Evolutionary conservation across 2,888 invertebrate species (phyloP), one percentile per base, ranked within the genome.

Genomic region (Drosophila neoperkinsi): DNA sequence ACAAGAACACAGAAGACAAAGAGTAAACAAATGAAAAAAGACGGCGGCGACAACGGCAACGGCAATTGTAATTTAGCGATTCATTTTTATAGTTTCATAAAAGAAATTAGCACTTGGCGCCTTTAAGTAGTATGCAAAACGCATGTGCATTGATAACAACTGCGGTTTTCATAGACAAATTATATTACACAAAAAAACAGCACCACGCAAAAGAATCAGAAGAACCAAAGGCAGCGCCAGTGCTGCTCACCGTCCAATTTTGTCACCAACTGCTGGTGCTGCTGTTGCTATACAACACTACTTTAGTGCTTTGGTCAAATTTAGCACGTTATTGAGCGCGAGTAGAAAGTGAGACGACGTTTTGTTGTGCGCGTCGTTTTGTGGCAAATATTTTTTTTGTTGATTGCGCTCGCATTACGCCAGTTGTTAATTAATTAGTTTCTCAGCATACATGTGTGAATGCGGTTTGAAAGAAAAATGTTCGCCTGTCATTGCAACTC

Each of bases 11-110:
- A 79, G 16, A 46, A 85, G 88, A 82, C 82, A 87, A 87, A 82
- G 87, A 74, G 82, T 87, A 86, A 86, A 86, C 90, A 87, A 79
- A 85, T 78, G 64, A 74, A 77, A 74, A 66, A 79, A 60, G 53
- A 81, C 73, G 59, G 63, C n/a, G 56, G 38, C n/a, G 71, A 58
- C 79, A 62, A 74, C 63, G 60, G 57, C 62, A 63, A 34, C 70
- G 63, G 63, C 67, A 64, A 67, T 16, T 28, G 46, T 52, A 59
- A 52, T 64, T 68, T 46, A 66, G 41, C 70, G 70, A 36, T 66
- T 57, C 51, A 66, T 60, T 73, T 77, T 70, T 79, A 79, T 88
- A 38, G 74, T 75, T 79, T 84, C 61, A 74, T 74, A 55, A 59
- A 59, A 70, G 57, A 74, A 89, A 78, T 65, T 62, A 57, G 62